Evolutionary conservation across 2,888 invertebrate genomes (phyloP), one percentile per base, ranked within the genome.

Genomic region (Caenorhabditis wallacei): DNA sequence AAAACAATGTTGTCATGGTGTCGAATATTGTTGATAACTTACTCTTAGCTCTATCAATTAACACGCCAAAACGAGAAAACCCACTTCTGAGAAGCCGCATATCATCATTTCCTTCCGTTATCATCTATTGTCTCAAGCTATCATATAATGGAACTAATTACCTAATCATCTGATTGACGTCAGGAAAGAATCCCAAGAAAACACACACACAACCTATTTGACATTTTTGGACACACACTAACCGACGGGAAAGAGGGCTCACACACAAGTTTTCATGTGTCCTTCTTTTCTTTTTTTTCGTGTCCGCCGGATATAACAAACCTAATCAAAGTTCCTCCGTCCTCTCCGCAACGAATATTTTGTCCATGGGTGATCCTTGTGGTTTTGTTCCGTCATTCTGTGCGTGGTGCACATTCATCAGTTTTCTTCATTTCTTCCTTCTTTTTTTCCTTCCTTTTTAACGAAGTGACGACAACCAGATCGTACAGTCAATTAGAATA

Each of bases 321-420:
- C 74, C 74, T 75, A 75, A 75, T 75, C 74, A 75, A 37, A 66
- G 64, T 75, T 74, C 57, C 63, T 53, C 63, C 61, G 72, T 54
- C 63, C 63, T 63, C 54, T 53, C 35, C 18, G 26, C 22, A 24
- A n/a, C 61, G 43, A 51, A 24, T 71, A 30, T 57, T 63, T 66
- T 54, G 57, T 48, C 40, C n/a, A 37, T 24, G 37, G 37, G 46
- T 63, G 43, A 74, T 64, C 53, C 24, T 61, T 53, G 24, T 61
- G 63, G 56, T 74, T 61, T 61, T 64, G 64, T 64, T 64, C 64
- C 64, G 64, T 51, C 64, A 64, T 64, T 64, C 22, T 59, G 46
- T 24, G 10, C 26, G 59, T 37, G 26, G 13, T 10, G 22, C 51
- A 35, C 18, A 46, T 51, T 51, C 64, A 51, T 51, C 18, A 51